A percentile compares a stretch with the other conserved stretches of the same genome.
phyloP scores from a whole-genome alignment of 2,888 invertebrate genomes.

The Pollenia griseotomentosa region DNA sequence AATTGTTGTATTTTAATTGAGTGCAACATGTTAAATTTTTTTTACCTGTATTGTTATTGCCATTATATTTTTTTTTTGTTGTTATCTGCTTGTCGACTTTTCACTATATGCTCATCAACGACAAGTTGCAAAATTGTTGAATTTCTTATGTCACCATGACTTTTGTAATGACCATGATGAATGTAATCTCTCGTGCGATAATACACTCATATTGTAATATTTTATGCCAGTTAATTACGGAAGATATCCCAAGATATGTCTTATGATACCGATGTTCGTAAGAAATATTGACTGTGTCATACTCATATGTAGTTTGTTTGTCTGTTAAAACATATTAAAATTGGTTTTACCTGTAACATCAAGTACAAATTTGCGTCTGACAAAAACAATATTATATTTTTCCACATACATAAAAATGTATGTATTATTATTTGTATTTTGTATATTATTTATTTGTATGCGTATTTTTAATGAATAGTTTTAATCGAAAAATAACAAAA shows the following conservation, averaged over 20 bases:
- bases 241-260: neutral
- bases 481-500: too few species aligned
- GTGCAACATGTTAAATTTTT: slow-evolving; percentile 7
- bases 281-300: too few species aligned
- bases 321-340: too few species aligned
- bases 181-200: slow-evolving; percentile 37
- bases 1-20: slow-evolving; percentile 19
- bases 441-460: too few species aligned
- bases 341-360: too few species aligned
- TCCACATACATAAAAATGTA: too few species aligned
- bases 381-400: too few species aligned
- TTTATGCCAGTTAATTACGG: slow-evolving; percentile 11
- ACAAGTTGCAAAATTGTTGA: slow-evolving; percentile 30
- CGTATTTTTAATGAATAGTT: too few species aligned
- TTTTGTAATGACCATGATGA: slow-evolving; percentile 62
- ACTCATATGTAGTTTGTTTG: too few species aligned
- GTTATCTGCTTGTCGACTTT: neutral
- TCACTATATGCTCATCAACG: slow-evolving; percentile 2
- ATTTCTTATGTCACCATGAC: slow-evolving; percentile 58
- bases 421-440: too few species aligned
- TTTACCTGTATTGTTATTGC: neutral
- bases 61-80: neutral
- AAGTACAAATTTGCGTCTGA: too few species aligned
- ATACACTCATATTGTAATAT: neutral
- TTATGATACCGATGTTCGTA: neutral